Evolutionary conservation across 2,888 invertebrate genomes (phyloP), one percentile per base, ranked within the genome.

Genomic region (Eupithecia tripunctaria): DNA sequence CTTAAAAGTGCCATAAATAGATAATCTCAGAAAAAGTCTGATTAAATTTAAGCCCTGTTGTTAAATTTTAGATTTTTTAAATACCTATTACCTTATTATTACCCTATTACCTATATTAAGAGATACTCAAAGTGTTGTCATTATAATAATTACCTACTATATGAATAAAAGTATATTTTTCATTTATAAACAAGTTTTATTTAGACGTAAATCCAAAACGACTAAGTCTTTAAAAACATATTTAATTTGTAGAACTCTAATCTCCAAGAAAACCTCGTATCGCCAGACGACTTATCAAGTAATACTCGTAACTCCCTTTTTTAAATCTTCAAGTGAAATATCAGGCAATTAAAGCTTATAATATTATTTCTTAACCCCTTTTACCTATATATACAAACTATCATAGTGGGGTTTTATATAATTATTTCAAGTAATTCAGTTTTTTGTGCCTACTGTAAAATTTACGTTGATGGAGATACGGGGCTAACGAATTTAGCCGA

Each of bases 331-430:
- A 56, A 56, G 65, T 65, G 43, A 65, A 65, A 15, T 65, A 65
- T 43, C 65, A 65, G 65, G 65, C 43, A 65, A 65, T 43, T 65
- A 43, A 10, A 65, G 65, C 65, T 43, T 65, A 43, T 41, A 65
- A 43, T 65, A 65, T 43, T 25, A 65, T 65, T 65, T 65, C 65
- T 27, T 43, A 6, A 12, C 25, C 56, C 21, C 25, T 56, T 56
- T 56, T 56, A 56, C 56, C 25, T 56, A 56, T 25, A 56, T 25
- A 56, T 51, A 18, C 21, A 56, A 56, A 56, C 56, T 56, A 56
- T 56, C 10, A 12, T 25, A 56, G 1, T 56, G 21, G 12, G 56
- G 56, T 56, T 56, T 8, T 25, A 56, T 56, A 56, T 56, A 56
- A 29, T 60, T 15, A 60, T 60, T 60, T 60, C 27, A 15, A 66